Conservation (phyloP, 2,888 invertebrate species). For the Biston stratarius region DNA sequence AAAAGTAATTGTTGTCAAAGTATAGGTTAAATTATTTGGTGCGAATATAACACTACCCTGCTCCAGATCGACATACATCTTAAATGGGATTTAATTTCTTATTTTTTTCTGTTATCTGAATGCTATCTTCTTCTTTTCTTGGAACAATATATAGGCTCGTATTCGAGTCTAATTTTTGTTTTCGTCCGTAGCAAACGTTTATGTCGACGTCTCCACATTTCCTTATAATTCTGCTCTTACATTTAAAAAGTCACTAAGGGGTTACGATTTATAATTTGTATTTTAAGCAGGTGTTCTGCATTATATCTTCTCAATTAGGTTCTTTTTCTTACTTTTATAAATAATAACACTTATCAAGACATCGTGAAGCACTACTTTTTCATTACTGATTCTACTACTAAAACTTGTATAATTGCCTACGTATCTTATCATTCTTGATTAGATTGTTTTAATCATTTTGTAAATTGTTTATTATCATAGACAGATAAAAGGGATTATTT, state of each 20-base stretch:
- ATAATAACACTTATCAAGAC: background rate
- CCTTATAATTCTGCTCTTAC: background rate
- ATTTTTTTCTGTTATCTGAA: background rate
- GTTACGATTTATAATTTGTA: too few relatives aligned
- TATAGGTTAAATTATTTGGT: slow-evolving; percentile 46
- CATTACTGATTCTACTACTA: slow-evolving; percentile 16
- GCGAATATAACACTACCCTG: slow-evolving; percentile 45
- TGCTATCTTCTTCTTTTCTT: slow-evolving; percentile 17
- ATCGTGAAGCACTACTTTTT: slow-evolving; percentile 19
- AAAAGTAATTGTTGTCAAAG: slow-evolving; percentile 48
- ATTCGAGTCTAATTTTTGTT: slow-evolving; percentile 11
- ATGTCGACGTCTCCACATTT: slow-evolving; percentile 18
- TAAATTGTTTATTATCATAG: slow-evolving; percentile 2
- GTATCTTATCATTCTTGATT: slow-evolving; percentile 29
- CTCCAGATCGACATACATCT: slow-evolving; percentile 43
- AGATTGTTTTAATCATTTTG: slow-evolving; percentile 18
- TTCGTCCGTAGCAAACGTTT: slow-evolving; percentile 1
- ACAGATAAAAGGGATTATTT: slow-evolving; percentile 1
- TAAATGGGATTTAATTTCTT: background rate
- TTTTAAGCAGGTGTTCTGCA: background rate
- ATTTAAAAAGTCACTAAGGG: background rate
- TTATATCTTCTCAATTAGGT: background rate
- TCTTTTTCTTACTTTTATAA: background rate
- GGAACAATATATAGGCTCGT: background rate
- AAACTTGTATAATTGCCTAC: slow-evolving; percentile 2